Base-by-base conservation (phyloP, 2,113 vertebrate species). In the Oreochromis tanganicae region DNA sequence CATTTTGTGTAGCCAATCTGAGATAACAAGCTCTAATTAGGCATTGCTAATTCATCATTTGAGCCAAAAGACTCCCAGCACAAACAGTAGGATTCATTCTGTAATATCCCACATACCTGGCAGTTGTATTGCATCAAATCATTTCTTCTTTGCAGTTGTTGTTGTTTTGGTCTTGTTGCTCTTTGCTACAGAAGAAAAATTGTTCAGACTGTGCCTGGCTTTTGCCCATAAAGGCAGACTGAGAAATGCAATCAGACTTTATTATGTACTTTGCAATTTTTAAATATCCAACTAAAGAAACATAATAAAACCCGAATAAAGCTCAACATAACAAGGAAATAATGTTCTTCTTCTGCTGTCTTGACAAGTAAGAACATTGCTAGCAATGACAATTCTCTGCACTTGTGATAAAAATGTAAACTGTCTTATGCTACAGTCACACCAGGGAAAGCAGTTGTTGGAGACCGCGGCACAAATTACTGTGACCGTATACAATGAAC, bases 21-120 rank as follows among this genome's bases (percentile, higher is more conserved):
- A 91, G 89, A 91, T 88, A 90, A 80, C 84, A 34, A 59, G 83
- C 55, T 88, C 43, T 81, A 89, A 92, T 92, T 86, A 90, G 84
- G 87, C 88, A 21, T 48, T 24, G 52, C 55, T 88, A 87, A 92
- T 92, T 86, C 56, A 91, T 91, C 84, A 92, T 84, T 84, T 61
- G 29, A 50, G 80, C 86, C 87, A 81, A 81, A 92, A 78, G 17
- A 52, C 78, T 81, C 46, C 16, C 61, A 84, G 75, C 57, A 84
- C 80, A 88, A 85, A 73, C 68, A 84, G 3, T 27, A 29, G 52
- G 84, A 87, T 78, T 85, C 48, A 80, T 68, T 92, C 80, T 81
- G 11, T 61, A 63, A 61, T 46, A 46, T 50, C 59, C 79, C 61
- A 59, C 13, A 59, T 46, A 86, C 63, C 78, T 81, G 68, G 71